These are phyloP conservation scores for Drosophila hydei DNA, from an alignment of 1,140 invertebrate species.

Conservation along the genomic window DNA sequence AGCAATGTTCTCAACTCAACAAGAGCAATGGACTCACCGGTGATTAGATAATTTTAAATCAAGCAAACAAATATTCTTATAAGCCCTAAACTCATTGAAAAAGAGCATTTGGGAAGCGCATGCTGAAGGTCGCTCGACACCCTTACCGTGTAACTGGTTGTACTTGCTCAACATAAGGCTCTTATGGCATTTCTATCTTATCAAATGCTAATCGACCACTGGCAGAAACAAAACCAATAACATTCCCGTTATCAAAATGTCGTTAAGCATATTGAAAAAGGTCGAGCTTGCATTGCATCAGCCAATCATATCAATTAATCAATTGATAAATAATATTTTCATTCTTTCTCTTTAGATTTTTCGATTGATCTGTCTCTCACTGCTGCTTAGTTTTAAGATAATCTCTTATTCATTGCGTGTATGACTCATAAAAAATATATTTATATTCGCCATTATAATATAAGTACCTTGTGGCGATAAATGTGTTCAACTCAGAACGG, in stretches of 20 bases:
- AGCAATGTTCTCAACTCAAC: background rate
- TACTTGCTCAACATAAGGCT: background rate
- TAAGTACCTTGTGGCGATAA: too few species aligned
- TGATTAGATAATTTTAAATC: background rate
- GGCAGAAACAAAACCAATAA: background rate
- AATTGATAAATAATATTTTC: background rate
- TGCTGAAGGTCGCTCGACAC: too few species aligned
- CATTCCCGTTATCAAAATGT: background rate
- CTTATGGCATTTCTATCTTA: background rate
- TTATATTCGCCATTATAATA: too few species aligned
- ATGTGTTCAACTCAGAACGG: too few species aligned
- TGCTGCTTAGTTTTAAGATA: too few species aligned
- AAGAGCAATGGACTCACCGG: background rate
- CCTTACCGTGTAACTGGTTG: too few species aligned
- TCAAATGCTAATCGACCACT: background rate
- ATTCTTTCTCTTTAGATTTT: background rate
- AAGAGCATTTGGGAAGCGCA: too few species aligned
- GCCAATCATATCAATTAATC: background rate
- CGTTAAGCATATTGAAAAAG: background rate
- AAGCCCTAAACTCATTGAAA: background rate
- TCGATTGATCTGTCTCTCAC: background rate
- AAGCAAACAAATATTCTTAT: background rate
- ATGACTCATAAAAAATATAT: too few species aligned
- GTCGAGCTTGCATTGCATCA: constrained; percentile 9
- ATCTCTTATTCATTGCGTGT: too few species aligned